Evolutionary conservation across 2,888 invertebrate genomes (phyloP).

Genomic region (Eretmocerus hayati): DNA sequence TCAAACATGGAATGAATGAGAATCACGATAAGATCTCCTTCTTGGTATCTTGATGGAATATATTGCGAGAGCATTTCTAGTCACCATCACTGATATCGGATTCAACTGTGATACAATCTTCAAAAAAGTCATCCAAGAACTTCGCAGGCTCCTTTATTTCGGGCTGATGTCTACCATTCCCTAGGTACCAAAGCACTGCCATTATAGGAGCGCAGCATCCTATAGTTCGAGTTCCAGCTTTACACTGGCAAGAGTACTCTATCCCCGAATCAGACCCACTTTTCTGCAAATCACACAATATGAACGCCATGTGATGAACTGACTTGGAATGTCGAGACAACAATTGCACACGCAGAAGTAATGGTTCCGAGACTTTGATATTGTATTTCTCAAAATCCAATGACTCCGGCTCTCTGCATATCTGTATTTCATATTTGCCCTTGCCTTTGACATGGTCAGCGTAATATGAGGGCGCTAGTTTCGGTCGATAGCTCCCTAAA

Average conservation of each 20-base stretch:
- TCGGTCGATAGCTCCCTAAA: constrained; percentile 5
- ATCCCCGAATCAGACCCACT: background rate
- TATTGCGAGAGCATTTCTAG: too few species aligned
- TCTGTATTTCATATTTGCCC: constrained; percentile 4
- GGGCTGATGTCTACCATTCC: constrained; percentile 2
- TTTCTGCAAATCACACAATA: background rate
- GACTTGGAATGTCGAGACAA: background rate
- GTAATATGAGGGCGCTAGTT: constrained; percentile 8
- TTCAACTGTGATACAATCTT: too few species aligned
- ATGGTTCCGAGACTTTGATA: background rate
- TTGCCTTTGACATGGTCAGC: constrained; percentile 2
- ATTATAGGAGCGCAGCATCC: constrained; percentile 8
- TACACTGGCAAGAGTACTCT: constrained; percentile 3
- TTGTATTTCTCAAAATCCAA: background rate
- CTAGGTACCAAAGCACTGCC: constrained; percentile 6
- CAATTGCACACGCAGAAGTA: background rate
- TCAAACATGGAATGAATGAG: too few species aligned
- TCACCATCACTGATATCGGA: too few species aligned
- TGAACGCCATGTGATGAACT: background rate
- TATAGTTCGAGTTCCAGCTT: background rate
- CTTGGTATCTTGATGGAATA: too few species aligned
- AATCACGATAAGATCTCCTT: too few species aligned
- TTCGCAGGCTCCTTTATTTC: background rate
- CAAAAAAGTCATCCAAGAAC: background rate
- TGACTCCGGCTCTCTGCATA: background rate